Evolutionary conservation across 2,888 invertebrate genomes (phyloP).

Genomic region (Hedychridium roseum): DNA sequence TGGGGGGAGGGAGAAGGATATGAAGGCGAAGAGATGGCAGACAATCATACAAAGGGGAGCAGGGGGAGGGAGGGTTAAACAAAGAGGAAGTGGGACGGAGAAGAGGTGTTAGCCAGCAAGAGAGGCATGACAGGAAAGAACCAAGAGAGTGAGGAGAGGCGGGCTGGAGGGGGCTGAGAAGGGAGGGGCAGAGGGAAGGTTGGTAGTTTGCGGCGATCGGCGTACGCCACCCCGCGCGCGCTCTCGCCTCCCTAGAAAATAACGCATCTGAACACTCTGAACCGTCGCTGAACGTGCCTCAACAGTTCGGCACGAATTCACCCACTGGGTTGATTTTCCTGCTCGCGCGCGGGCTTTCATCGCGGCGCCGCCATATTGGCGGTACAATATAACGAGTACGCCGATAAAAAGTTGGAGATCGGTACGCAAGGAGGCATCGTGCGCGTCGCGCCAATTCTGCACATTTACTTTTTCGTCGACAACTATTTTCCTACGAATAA

Average conservation of each 20-base stretch:
- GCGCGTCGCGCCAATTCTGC: constrained; percentile 31
- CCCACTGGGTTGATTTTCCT: constrained; percentile 43
- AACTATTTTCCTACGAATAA: constrained; percentile 4
- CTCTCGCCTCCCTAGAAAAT: constrained; percentile 47
- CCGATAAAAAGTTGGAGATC: constrained; percentile 46
- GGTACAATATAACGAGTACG: constrained; percentile 39
- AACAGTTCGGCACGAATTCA: constrained; percentile 48
- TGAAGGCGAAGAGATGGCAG: too few relatives aligned
- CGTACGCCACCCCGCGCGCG: constrained; percentile 42
- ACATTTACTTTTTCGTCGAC: not conserved
- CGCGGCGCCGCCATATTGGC: constrained; percentile 44
- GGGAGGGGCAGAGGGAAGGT: constrained; percentile 16
- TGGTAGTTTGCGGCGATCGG: constrained; percentile 31
- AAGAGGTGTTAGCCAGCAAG: constrained; percentile 7
- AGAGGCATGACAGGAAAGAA: constrained; percentile 8
- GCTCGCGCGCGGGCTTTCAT: constrained; percentile 37
- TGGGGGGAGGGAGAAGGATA: not conserved
- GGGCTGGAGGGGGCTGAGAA: constrained; percentile 6
- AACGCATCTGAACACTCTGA: constrained; percentile 51
- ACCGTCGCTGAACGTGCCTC: constrained; percentile 49
- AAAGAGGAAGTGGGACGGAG: not conserved
- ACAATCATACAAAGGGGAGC: too few relatives aligned
- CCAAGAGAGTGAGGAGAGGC: constrained; percentile 6
- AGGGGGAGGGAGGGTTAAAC: not conserved
- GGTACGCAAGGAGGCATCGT: constrained; percentile 22